phyloP scores from a whole-genome alignment of 2,113 vertebrate species.

The rabbit (Oryctolagus cuniculus) region mOryCun1.1 NC_091438.1:38513501-38514000 shows the following conservation, averaged over 20 bases:
- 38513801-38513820: neutral
- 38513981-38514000: neutral
- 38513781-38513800: neutral
- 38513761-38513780: neutral
- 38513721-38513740: neutral
- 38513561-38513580: neutral
- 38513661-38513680: neutral
- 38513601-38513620: neutral
- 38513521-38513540: neutral
- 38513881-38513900: neutral
- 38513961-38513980: neutral
- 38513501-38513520: neutral
- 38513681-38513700: neutral
- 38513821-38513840: neutral
- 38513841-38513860: neutral
- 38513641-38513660: neutral
- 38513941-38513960: neutral
- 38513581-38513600: conserved; percentile 50
- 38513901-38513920: neutral
- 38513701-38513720: neutral
- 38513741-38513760: neutral
- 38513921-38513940: neutral
- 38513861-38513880: conserved; percentile 16
- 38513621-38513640: neutral
- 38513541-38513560: neutral